These are phyloP conservation scores for Archivesica marissinica DNA, from an alignment of 1,140 invertebrate genomes.

Conservation along the genomic window DNA sequence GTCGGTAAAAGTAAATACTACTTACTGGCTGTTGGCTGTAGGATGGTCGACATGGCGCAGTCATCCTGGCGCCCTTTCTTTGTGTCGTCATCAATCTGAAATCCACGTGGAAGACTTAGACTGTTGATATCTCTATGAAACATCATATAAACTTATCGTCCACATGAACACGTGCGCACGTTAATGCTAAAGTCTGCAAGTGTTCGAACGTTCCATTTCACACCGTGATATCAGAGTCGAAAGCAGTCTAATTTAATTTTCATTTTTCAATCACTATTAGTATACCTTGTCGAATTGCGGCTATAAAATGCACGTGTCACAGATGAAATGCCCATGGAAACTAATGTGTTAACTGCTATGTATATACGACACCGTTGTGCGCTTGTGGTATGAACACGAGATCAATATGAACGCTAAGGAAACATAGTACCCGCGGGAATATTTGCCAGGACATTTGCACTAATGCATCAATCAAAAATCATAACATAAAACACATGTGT, in stretches of 20 bases:
- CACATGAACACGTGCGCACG: background rate
- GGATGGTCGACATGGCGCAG: slow-evolving; percentile 70
- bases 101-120: slow-evolving; percentile 51
- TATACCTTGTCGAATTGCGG: background rate
- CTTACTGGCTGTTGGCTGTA: slow-evolving; percentile 68
- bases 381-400: too few species aligned
- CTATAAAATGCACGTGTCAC: background rate
- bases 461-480: too few species aligned
- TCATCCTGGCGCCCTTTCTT: slow-evolving; percentile 65
- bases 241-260: too few species aligned
- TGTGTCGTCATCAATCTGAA: slow-evolving; percentile 68
- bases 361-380: background rate
- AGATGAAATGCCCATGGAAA: background rate
- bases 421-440: too few species aligned
- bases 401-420: too few species aligned
- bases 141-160: background rate
- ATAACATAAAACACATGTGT: too few species aligned
- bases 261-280: background rate
- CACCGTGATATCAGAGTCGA: too few species aligned
- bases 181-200: background rate
- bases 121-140: slow-evolving; percentile 6
- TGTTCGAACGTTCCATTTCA: background rate
- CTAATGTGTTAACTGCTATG: background rate
- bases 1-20: too few species aligned
- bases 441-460: too few species aligned